Percentiles rank a stretch among this genome's conserved stretches.
Evolutionary conservation across 2,888 invertebrate genomes (phyloP).

Genomic region (Ferrisia virgata): DNA sequence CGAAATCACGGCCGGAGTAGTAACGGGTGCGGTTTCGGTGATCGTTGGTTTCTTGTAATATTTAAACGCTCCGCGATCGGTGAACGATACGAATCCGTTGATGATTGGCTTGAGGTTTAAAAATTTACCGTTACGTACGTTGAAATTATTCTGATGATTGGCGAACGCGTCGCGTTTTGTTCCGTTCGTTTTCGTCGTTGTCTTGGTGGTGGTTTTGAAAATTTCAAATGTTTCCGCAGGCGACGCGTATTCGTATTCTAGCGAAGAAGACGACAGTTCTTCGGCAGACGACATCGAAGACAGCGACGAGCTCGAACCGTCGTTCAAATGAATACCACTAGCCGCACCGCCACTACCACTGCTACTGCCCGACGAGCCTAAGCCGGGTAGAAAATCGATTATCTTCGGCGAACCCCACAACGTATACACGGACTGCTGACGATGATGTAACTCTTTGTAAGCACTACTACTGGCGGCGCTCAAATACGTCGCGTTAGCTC

Average conservation of each 20-base stretch:
- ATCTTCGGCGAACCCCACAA: conserved; percentile 20
- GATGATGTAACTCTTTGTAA: too few relatives aligned
- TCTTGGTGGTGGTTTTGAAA: background rate
- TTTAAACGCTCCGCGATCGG: conserved; percentile 30
- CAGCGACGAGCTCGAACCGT: background rate
- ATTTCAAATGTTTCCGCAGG: background rate
- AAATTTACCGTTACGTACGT: background rate
- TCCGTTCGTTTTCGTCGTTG: background rate
- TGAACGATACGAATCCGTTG: conserved; percentile 5
- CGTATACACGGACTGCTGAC: background rate
- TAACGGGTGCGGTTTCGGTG: background rate
- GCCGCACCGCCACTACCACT: too few relatives aligned
- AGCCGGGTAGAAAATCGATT: conserved; percentile 12
- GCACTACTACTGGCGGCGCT: too few relatives aligned
- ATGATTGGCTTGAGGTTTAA: background rate
- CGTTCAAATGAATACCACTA: background rate
- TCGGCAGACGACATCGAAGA: background rate
- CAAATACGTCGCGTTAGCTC: too few relatives aligned
- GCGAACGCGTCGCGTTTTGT: too few relatives aligned
- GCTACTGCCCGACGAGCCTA: too few relatives aligned
- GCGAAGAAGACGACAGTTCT: background rate
- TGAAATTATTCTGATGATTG: background rate
- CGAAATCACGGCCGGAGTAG: background rate
- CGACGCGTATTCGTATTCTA: background rate
- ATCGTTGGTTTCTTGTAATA: background rate